Base-by-base conservation (phyloP, 1,140 invertebrate genomes). In the Meloidogyne chitwoodi region DNA sequence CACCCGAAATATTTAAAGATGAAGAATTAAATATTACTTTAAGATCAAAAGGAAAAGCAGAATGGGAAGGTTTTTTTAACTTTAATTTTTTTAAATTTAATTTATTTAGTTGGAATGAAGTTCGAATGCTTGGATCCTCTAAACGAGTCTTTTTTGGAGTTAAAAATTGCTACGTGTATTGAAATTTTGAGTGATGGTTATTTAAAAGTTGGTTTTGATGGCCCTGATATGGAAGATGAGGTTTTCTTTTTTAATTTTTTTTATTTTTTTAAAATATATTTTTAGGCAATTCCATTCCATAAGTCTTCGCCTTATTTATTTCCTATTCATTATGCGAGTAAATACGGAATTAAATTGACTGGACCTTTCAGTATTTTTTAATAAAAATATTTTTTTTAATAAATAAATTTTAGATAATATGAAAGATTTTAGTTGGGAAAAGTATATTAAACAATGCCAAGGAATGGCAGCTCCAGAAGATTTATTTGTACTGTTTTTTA, bases 91-190 rank as follows among this genome's bases (percentile, higher is more conserved):
- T 22, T 48, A 14, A 61, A 16, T 26, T 19, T 26, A 2, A 44
- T 64, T 6, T 4, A 64, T 26, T n/a, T 67, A 71, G 24, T 56
- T 44, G 80, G 78, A 22, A 78, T 75, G 77, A 82, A 83, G 41
- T 80, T 82, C 61, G 81, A 82, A 27, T 73, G 81, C 24, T 68
- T 82, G 22, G 81, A 82, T 74, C 81, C 81, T 65, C 56, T 82
- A 26, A 82, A 77, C 34, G 61, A 75, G 6, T 22, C 71, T n/a
- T 75, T 82, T 31, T 26, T 68, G 11, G 62, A 67, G 26, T 66
- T 82, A 19, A 56, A 72, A 41, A 81, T 82, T 11, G 81, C 81
- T 24, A 79, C 78, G 1, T 70, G 78, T 56, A 27, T 83, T n/a
- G 70, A 67, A 6, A 41, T 82, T 4, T 48, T 81, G 19, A 48